Evolutionary conservation across 2,888 invertebrate genomes (phyloP).

Genomic region (Limnephilus marmoratus): DNA sequence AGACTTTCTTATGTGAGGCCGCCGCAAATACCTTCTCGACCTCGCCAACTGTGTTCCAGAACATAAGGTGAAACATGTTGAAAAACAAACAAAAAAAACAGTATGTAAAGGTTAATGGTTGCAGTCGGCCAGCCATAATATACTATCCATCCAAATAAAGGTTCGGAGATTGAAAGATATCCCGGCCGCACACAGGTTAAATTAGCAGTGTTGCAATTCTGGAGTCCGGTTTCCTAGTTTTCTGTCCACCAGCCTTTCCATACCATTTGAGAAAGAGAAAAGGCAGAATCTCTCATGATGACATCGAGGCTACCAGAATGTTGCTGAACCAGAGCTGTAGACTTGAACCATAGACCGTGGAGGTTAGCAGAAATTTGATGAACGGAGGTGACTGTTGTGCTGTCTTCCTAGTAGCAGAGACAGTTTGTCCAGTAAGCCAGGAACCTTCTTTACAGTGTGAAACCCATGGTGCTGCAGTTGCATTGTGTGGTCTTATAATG

Average conservation of each 20-base stretch:
- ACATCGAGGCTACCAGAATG: conserved; percentile 27
- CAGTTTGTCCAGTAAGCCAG: not conserved
- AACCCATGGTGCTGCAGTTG: not conserved
- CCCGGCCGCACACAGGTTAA: not conserved
- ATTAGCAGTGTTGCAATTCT: not conserved
- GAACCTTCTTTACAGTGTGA: not conserved
- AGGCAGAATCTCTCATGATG: not conserved
- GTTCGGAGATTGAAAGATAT: not conserved
- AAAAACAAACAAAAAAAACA: conserved; percentile 52
- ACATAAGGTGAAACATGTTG: conserved; percentile 63
- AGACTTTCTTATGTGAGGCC: conserved; percentile 98
- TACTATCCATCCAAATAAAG: not conserved
- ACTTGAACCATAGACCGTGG: not conserved
- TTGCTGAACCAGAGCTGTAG: conserved; percentile 49
- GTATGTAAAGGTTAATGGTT: conserved; percentile 22
- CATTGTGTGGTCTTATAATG: not conserved
- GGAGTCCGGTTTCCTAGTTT: not conserved
- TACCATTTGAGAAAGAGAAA: not conserved
- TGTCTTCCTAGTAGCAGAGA: not conserved
- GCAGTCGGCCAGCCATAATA: not conserved
- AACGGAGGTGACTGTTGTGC: not conserved
- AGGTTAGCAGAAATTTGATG: not conserved
- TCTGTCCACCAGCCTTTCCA: not conserved
- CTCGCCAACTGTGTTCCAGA: conserved; percentile 90
- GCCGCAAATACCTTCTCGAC: conserved; percentile 98